Evolutionary conservation across 2,113 vertebrate species (phyloP), one percentile per base, ranked within the genome.

Genomic region (Saccopteryx bilineata): DNA sequence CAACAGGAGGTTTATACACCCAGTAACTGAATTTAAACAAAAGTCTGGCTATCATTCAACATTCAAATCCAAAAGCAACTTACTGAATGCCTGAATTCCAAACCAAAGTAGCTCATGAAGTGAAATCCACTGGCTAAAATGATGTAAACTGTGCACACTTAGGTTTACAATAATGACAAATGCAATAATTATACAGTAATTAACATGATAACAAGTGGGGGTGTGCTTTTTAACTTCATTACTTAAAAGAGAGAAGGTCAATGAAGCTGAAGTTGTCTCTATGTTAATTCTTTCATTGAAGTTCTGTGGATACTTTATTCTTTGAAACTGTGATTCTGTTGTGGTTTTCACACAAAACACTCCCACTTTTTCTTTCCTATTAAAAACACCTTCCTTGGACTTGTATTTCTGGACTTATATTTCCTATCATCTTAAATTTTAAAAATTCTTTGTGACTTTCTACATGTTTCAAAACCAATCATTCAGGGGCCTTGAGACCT

Each of bases 401-500:
- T 2, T 91, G 9, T 65, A 78, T 61, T 87, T 97, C 94, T 96
- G 81, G 63, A 95, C 60, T 87, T 80, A 7, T 18, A 81, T 87
- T 79, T 72, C 18, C 26, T 58, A 33, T 63, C 31, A 87, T 66
- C 61, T 76, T 75, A 7, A 5, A 87, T 94, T n/a, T 76, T 96
- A 94, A 86, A 69, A 87, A 96, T 46, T 85, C 93, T 15, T 13
- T 81, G 14, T 81, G 14, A 28, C 5, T 31, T 61, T 68, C 76
- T 66, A 79, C 14, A 94, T 23, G 81, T 90, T 90, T 61, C 90
- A 39, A 52, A 91, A 79, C 81, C 85, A 75, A 93, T 96, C 71
- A 79, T 65, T 96, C 97, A 89, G 95, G 98, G 97, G 97, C 88
- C 86, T 96, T 63, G 86, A 96, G n/a, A 56, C 93, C 90, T 96